A percentile compares a stretch with the other conserved stretches of the same genome.
Conservation (phyloP, 1,140 invertebrate species). For the Halictus rubicundus region DNA sequence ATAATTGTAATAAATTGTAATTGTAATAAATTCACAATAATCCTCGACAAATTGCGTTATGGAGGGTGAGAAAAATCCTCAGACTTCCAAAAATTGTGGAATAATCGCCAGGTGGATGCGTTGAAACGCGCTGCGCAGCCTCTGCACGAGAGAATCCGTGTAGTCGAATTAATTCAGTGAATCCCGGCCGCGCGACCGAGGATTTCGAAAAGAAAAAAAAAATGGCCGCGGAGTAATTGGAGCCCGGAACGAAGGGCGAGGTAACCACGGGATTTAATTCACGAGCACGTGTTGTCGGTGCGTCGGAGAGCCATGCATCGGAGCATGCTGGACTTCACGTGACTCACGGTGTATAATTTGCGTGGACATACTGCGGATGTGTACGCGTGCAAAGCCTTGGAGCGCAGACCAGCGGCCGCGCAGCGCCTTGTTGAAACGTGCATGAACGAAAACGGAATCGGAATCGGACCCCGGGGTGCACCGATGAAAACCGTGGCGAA, state of each 20-base stretch:
- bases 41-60: too few relatives aligned
- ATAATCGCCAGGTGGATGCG: too few relatives aligned
- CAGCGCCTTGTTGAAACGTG: constrained; percentile 25
- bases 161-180: not conserved
- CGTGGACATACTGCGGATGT: constrained; percentile 18
- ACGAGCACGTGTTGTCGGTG: constrained; percentile 33
- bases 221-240: not conserved
- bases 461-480: not conserved
- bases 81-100: too few relatives aligned
- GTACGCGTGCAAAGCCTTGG: constrained; percentile 24
- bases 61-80: too few relatives aligned
- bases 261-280: constrained; percentile 35
- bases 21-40: too few relatives aligned
- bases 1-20: too few relatives aligned
- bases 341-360: constrained; percentile 41
- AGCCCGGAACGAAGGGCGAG: constrained; percentile 27
- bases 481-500: not conserved
- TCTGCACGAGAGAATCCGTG: too few relatives aligned
- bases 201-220: not conserved
- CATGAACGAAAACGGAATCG: constrained; percentile 5
- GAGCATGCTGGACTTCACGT: constrained; percentile 29
- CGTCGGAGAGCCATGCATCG: constrained; percentile 32
- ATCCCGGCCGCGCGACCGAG: not conserved
- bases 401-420: not conserved
- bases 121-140: too few relatives aligned